phyloP scores from a whole-genome alignment of 2,888 invertebrate genomes.

The Neria commutata region DNA sequence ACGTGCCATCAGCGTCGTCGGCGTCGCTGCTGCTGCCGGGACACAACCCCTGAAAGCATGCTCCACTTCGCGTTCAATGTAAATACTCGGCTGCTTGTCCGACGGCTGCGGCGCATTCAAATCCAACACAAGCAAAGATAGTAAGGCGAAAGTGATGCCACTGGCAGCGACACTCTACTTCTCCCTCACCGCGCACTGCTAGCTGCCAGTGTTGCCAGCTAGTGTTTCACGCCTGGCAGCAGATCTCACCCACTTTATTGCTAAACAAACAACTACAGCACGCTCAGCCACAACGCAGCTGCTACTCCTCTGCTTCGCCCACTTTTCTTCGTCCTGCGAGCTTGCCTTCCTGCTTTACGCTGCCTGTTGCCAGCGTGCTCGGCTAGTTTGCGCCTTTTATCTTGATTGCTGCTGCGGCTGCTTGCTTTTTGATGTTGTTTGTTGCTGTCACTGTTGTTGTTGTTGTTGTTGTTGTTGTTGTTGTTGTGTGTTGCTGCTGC shows the following conservation, averaged over 20 bases:
- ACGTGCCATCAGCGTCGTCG: conserved; percentile 40
- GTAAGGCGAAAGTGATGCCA: neutral
- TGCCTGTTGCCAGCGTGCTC: neutral
- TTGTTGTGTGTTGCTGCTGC: too few relatives aligned
- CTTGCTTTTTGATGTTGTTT: neutral
- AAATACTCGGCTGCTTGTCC: neutral
- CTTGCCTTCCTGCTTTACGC: neutral
- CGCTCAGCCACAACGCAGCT: neutral
- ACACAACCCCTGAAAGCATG: neutral
- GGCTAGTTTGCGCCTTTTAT: neutral
- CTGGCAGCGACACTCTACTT: neutral
- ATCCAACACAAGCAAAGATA: neutral
- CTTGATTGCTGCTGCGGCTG: neutral
- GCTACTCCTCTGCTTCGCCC: too few relatives aligned
- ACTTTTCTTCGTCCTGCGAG: too few relatives aligned
- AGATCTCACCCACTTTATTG: conserved; percentile 1
- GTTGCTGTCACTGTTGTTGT: too few relatives aligned
- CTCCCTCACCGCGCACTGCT: too few relatives aligned
- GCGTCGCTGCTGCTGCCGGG: conserved; percentile 18
- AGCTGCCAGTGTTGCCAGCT: too few relatives aligned
- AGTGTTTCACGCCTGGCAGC: too few relatives aligned
- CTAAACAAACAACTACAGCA: neutral
- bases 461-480: too few relatives aligned
- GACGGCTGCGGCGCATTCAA: neutral
- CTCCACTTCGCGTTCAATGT: neutral